Evolutionary conservation across 2,797 vertebrate genomes (phyloP), one percentile per base, ranked within the genome.

Genomic region (Acanthornis magna): DNA sequence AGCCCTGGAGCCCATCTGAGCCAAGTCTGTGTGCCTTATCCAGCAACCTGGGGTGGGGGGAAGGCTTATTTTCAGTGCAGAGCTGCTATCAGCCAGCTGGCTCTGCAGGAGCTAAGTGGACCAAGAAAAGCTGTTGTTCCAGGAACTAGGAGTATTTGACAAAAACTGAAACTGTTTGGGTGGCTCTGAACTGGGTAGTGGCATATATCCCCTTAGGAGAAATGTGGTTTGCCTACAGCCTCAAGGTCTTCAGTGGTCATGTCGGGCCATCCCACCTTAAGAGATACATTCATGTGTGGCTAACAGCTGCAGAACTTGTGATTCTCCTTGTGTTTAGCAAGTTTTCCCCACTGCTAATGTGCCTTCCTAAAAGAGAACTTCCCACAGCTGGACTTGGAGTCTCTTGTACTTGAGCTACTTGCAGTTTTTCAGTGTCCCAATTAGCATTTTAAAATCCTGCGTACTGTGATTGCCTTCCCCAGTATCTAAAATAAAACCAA

Each of bases 221-320:
- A 47, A 29, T 0, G 2, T 6, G 6, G 6, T 32, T 6, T 67
- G 29, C n/a, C 26, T 43, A 29, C 25, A 54, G 18, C 12, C 6
- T 22, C 7, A 5, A 2, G 4, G 12, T 47, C 29, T 77, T 40
- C 47, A 50, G 12, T 7, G 11, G n/a, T 29, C 32, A 47, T 2
- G 21, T 70, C 8, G 16, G 4, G 30, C 13, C 38, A 77, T 2
- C 20, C 13, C 68, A 73, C 43, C 34, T 27, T 1, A 18, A 23
- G 2, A 62, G 8, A 45, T 2, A 1, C 0, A 42, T 1, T 13
- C 11, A 3, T 1, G 19, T 5, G 2, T 2, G 51, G 7, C 43
- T 12, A 86, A 29, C 5, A 74, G 19, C 43, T n/a, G 14, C 36
- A 76, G 1, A 75, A 54, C 5, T 8, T 61, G 3, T 4, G 6